Base-by-base conservation (phyloP, 2,113 vertebrate genomes). In the Chloebia gouldiae region DNA sequence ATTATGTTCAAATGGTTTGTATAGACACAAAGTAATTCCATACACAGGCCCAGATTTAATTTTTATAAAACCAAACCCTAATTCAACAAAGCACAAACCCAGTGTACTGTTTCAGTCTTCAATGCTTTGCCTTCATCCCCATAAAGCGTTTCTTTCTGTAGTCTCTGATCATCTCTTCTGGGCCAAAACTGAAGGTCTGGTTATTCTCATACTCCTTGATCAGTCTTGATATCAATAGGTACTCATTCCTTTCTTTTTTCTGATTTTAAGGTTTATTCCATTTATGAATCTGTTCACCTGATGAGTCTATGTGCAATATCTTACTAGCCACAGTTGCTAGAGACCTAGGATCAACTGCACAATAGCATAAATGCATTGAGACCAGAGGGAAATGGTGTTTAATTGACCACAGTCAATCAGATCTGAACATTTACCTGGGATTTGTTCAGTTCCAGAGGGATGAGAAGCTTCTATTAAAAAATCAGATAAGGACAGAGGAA, bases 401-500 rank as follows among this genome's bases (percentile, higher is more conserved):
- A 92, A 83, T 66, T 63, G 40, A 51, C 22, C 40, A 47, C 24
- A 66, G 72, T 56, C 80, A 51, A 21, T 63, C 42, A 59, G 47
- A 81, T 83, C 39, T 75, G 71, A 86, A 40, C 6, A 63, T 71
- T 83, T 77, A 73, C 8, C 10, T 66, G 64, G 3, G 10, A 47
- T 56, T 86, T 25, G 8, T 17, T 87, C 31, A 60, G 56, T 60
- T 88, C 54, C 60, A 83, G 24, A 51, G 76, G 31, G 72, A 81
- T 71, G 60, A 93, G 60, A 57, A 70, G 49, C 51, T 60, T 77
- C 60, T 86, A 10, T 51, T 45, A 27, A 22, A 88, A 95, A 93
- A 82, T 39, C 64, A 71, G 72, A 75, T 94, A 94, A 92, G 44
- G 64, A 86, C 44, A 78, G 60, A 83, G 64, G 80, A 95, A 92